Evolutionary conservation across 1,140 invertebrate species (phyloP).

Genomic region (Globodera ellingtonae): DNA sequence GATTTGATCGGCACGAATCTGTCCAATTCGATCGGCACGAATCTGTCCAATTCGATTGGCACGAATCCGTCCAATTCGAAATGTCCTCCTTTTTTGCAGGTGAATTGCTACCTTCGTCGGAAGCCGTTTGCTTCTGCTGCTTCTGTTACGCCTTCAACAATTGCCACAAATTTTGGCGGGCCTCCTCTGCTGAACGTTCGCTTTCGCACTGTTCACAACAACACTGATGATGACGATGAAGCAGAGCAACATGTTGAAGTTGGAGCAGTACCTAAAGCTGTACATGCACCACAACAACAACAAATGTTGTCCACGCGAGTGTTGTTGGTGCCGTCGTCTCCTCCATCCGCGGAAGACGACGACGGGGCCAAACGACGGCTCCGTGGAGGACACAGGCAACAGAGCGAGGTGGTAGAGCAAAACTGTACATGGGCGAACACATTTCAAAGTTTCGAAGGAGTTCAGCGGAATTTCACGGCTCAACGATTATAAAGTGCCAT

Average conservation of each 20-base stretch:
- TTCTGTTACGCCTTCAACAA: neutral
- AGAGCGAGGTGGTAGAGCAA: no score
- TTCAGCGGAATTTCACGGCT: no score
- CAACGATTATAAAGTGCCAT: no score
- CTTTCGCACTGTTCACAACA: neutral
- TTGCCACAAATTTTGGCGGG: neutral
- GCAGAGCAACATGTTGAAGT: neutral
- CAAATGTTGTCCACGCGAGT: neutral
- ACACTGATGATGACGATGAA: neutral
- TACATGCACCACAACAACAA: neutral
- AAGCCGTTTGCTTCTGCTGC: neutral
- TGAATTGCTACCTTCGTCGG: neutral
- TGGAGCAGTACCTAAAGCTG: neutral
- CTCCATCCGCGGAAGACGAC: no score
- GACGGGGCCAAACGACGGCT: neutral
- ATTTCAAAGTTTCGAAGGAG: no score
- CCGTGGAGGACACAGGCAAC: neutral
- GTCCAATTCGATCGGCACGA: neutral
- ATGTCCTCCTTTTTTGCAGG: neutral
- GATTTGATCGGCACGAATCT: no score
- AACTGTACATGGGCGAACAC: no score
- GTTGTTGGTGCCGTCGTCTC: neutral
- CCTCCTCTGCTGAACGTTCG: neutral
- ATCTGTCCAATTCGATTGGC: no score
- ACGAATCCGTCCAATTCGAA: no score